phyloP scores from a whole-genome alignment of 2,797 vertebrate species.

The Pterois miles region DNA sequence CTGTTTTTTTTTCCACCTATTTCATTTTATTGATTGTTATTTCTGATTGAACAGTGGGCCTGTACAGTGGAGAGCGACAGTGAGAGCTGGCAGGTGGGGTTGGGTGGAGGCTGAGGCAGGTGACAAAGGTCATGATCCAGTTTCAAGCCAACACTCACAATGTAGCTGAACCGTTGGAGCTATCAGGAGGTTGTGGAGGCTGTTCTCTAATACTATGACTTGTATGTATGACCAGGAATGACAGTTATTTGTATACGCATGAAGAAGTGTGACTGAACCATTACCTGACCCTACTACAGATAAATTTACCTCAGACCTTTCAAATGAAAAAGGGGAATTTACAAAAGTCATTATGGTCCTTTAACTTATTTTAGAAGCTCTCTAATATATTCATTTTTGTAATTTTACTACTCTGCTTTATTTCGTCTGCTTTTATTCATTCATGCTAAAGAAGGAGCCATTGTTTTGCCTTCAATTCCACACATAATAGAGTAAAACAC shows the following conservation, averaged over 20 bases:
- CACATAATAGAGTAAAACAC: slow-evolving; percentile 24
- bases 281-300: neutral
- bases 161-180: neutral
- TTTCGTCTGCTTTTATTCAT: neutral
- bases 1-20: neutral
- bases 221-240: neutral
- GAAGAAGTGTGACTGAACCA: neutral
- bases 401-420: neutral
- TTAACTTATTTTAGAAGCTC: neutral
- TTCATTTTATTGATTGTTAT: neutral
- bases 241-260: neutral
- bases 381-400: neutral
- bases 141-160: slow-evolving; percentile 23
- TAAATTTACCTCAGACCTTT: neutral
- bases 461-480: slow-evolving; percentile 24
- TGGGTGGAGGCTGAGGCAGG: neutral
- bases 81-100: neutral
- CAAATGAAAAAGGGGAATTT: neutral
- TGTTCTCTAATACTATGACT: neutral
- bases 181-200: neutral
- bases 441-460: neutral
- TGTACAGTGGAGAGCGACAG: neutral
- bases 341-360: neutral
- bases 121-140: slow-evolving; percentile 44
- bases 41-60: neutral